Evolutionary conservation across 2,888 invertebrate genomes (phyloP).

Genomic region (Aproaerema taeniolella): DNA sequence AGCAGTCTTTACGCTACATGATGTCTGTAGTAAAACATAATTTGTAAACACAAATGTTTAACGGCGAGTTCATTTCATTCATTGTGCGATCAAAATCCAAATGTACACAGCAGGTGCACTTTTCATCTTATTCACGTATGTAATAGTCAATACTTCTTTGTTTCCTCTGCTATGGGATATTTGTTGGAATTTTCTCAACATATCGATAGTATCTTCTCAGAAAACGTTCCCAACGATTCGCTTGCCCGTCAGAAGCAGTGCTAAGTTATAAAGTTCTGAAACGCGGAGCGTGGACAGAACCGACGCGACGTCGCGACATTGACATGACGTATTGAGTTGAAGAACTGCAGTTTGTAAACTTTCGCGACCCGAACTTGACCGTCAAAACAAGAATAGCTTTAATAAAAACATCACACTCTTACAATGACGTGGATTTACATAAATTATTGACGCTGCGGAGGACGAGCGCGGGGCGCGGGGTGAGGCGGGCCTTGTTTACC

Average conservation of each 20-base stretch:
- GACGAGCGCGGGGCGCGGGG: constrained; percentile 59
- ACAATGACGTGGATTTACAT: constrained; percentile 74
- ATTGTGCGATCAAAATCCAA: constrained; percentile 12
- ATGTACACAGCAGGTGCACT: not conserved
- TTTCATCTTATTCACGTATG: too few relatives aligned
- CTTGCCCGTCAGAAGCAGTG: too few relatives aligned
- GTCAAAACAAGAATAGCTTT: constrained; percentile 58
- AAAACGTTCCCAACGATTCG: too few relatives aligned
- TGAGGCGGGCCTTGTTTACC: constrained; percentile 44
- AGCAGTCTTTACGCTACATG: constrained; percentile 68
- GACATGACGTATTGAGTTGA: too few relatives aligned
- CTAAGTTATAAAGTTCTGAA: too few relatives aligned
- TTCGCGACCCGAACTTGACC: constrained; percentile 68
- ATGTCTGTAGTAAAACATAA: constrained; percentile 59
- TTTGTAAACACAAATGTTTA: constrained; percentile 48
- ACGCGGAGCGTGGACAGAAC: too few relatives aligned
- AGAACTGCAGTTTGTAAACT: constrained; percentile 52
- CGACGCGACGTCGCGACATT: too few relatives aligned
- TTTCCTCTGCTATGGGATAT: too few relatives aligned
- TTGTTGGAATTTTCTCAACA: too few relatives aligned
- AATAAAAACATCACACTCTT: constrained; percentile 70
- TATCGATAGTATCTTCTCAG: too few relatives aligned
- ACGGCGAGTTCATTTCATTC: constrained; percentile 27
- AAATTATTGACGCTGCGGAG: constrained; percentile 75
- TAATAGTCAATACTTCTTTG: too few relatives aligned